Base-by-base conservation (phyloP, 2,113 vertebrate species). In the Bos taurus region DNA sequence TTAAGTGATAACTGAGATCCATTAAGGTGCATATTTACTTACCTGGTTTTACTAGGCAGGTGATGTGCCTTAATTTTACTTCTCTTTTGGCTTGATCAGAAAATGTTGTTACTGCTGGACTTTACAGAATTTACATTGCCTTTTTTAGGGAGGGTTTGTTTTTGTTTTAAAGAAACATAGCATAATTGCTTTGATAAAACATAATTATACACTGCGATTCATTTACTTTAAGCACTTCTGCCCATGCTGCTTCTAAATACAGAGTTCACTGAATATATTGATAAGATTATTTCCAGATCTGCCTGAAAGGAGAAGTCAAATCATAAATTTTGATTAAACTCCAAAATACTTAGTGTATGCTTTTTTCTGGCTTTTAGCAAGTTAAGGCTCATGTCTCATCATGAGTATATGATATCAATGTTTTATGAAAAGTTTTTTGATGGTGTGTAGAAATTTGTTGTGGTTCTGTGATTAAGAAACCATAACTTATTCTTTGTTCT, bases 1-100 rank as follows among this genome's bases (percentile, higher is more conserved):
- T 90, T 95, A 85, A 89, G 26, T 91, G 81, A 85, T 92, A 94
- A 94, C n/a, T 64, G 77, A 95, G 36, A 82, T 90, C 17, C 67
- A 67, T 96, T 93, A 88, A 93, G 74, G 85, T 40, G 19, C n/a
- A 93, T 9, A 92, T 87, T 96, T 97, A 48, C 97, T 97, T 87
- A 92, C 13, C 33, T 82, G 67, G 6, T 77, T 94, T 96, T 67
- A 64, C 84, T 95, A 94, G 77, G 54, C 26, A 71, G 87, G 60
- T 93, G 6, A 13, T 54, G 7, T 54, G 28, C 48, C 33, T 96
- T 90, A 90, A 87, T 80, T 88, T 94, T 92, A 86, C 54, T 94
- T 36, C 10, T 33, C 10, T 67, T 23, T 60, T 94, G 62, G 23
- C 16, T 64, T 74, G 88, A 46, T 94, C 43, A 96, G 81, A 94